Conservation (phyloP, 2,797 vertebrate genomes). For the Dicrostonyx torquatus region DNA sequence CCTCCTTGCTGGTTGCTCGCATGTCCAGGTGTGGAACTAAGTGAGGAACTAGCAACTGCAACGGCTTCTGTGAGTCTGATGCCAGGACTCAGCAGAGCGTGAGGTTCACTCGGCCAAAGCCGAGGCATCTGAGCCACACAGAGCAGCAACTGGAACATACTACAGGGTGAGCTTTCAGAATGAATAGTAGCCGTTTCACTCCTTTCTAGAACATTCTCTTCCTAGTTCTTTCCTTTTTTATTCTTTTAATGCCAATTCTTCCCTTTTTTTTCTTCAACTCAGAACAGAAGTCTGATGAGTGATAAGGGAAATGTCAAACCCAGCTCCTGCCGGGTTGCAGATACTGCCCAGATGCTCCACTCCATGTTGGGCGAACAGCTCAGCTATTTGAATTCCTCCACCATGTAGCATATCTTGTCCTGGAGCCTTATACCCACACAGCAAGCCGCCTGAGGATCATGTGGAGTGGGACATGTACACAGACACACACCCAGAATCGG, state of each 20-base stretch:
- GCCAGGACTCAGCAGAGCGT: background rate
- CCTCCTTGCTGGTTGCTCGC: background rate
- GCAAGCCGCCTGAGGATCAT: background rate
- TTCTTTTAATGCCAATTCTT: background rate
- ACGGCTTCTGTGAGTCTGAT: background rate
- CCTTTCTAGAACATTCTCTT: background rate
- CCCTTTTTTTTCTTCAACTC: conserved; percentile 36
- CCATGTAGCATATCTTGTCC: conserved; percentile 46
- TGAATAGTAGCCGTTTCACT: background rate
- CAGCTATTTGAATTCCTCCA: conserved; percentile 61
- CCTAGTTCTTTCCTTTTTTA: background rate
- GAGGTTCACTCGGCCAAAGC: background rate
- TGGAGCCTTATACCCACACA: conserved; percentile 56
- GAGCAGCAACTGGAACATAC: background rate
- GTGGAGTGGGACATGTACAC: background rate
- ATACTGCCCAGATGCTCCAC: conserved; percentile 36
- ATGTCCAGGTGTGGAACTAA: background rate
- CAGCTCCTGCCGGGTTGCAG: conserved; percentile 18
- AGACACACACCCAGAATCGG: background rate
- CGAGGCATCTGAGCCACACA: background rate
- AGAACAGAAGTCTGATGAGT: background rate
- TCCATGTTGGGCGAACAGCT: conserved; percentile 36
- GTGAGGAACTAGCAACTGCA: background rate
- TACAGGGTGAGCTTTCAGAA: background rate
- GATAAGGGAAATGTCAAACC: conserved; percentile 41